Evolutionary conservation across 1,140 invertebrate genomes (phyloP).

Genomic region (Goniozus legneri): DNA sequence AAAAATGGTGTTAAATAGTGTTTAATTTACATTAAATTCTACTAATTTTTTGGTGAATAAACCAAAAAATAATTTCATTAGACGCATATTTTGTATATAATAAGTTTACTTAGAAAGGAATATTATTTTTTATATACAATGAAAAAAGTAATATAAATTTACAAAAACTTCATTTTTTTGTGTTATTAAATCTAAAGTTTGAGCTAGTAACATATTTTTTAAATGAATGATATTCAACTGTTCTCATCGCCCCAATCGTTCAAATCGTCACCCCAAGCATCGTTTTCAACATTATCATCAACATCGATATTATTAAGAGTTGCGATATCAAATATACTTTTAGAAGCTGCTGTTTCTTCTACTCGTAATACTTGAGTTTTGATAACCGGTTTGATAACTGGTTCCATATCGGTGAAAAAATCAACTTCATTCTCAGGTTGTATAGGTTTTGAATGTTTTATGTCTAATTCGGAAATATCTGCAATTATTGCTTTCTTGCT

Average conservation of each 20-base stretch:
- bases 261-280: slow-evolving; percentile 46
- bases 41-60: too few relatives aligned
- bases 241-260: slow-evolving; percentile 45
- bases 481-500: slow-evolving; percentile 54
- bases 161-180: too few relatives aligned
- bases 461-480: slow-evolving; percentile 70
- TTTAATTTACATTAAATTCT: too few relatives aligned
- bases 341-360: slow-evolving; percentile 24
- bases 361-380: slow-evolving; percentile 56
- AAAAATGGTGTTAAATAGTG: too few relatives aligned
- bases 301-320: slow-evolving; percentile 17
- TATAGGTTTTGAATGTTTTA: slow-evolving; percentile 64
- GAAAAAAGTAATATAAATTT: too few relatives aligned
- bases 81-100: too few relatives aligned
- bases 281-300: slow-evolving; percentile 31
- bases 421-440: slow-evolving; percentile 54
- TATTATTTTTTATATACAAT: too few relatives aligned
- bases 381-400: slow-evolving; percentile 73
- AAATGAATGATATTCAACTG: too few relatives aligned
- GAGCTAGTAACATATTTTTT: too few relatives aligned
- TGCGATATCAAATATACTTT: slow-evolving; percentile 45
- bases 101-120: too few relatives aligned
- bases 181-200: too few relatives aligned
- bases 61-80: too few relatives aligned
- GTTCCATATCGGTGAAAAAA: slow-evolving; percentile 82